Base-by-base conservation (phyloP, 2,113 vertebrate genomes). In the Heterocephalus glaber region DNA sequence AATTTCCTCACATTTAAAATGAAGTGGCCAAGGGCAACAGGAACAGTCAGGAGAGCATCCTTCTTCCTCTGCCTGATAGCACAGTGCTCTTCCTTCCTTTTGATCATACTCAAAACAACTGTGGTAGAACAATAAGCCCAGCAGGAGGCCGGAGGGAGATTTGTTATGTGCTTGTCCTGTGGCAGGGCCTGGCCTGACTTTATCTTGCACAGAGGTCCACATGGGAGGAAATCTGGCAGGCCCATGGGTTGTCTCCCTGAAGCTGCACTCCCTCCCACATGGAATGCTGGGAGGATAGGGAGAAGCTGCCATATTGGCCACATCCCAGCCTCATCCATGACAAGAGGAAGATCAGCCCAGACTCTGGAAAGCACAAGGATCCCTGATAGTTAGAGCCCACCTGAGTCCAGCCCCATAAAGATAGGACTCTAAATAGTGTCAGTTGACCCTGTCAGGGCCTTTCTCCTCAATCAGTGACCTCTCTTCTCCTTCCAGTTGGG, bases 1-100 rank as follows among this genome's bases (percentile, higher is more conserved):
- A 3, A 72, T 90, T 98, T 98, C 98, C 98, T 98, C 98, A 96
- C 80, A 98, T 98, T 98, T 98, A 98, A 97, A 98, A 94, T 7
- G 90, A 98, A 97, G 98, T 97, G 98, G 98, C 98, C 98, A 98
- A 98, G 98, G 98, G 98, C 98, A 98, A 98, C 98, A 98, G 98
- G 95, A 96, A 79, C 58, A 86, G 97, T 93, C 96, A 97, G 97
- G 98, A 97, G 98, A 96, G 97, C 96, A 97, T 98, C 98, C 97
- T 98, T 98, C 98, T 98, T 98, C 97, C 98, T 97, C 65, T 97
- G 98, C 87, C 98, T 98, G 98, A 98, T 98, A 98, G 97, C 97
- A 92, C 95, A 97, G 95, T 38, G 98, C 97, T 97, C 97, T 99
- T 98, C 98, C 98, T 98, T 98, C 98, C 98, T 98, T 98, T 98